Evolutionary conservation across 2,888 invertebrate genomes (phyloP).

Genomic region (Chloromyia formosa): DNA sequence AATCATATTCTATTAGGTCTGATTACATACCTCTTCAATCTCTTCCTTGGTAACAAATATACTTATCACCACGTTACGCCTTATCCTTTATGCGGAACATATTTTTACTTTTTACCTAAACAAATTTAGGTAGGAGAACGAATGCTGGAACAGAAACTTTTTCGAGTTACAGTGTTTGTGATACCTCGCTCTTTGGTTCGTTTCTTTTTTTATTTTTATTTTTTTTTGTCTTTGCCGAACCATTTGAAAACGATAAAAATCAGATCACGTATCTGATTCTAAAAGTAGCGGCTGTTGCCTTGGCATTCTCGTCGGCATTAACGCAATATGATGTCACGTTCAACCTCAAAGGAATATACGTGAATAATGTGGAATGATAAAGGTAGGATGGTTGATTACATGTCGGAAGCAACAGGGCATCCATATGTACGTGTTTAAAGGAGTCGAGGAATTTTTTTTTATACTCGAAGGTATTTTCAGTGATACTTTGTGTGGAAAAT

Average conservation of each 20-base stretch:
- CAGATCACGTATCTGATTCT: slow-evolving; percentile 27
- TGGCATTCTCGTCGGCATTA: slow-evolving; percentile 5
- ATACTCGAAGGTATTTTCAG: too few species aligned
- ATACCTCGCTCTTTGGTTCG: background rate
- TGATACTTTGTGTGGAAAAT: too few species aligned
- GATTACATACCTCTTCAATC: too few species aligned
- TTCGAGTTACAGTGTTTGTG: background rate
- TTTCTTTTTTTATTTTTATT: background rate
- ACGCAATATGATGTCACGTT: slow-evolving; percentile 20
- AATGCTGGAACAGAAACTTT: background rate
- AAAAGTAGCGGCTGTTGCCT: background rate
- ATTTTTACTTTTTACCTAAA: background rate
- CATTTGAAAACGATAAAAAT: slow-evolving; percentile 36
- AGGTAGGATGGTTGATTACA: too few species aligned
- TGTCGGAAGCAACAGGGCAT: slow-evolving; percentile 18
- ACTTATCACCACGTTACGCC: background rate
- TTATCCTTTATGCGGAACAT: background rate
- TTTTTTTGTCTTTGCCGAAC: background rate
- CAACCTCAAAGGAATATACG: slow-evolving; percentile 9
- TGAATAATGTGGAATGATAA: background rate
- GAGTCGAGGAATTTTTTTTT: too few species aligned
- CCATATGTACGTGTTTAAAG: too few species aligned
- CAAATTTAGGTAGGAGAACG: background rate
- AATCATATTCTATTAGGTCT: too few species aligned
- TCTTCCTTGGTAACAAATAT: background rate